A percentile compares a stretch with the other conserved stretches of the same genome.
These are phyloP conservation scores for Cantharis nigra DNA, from an alignment of 2,888 invertebrate genomes.

Conservation along the genomic window DNA sequence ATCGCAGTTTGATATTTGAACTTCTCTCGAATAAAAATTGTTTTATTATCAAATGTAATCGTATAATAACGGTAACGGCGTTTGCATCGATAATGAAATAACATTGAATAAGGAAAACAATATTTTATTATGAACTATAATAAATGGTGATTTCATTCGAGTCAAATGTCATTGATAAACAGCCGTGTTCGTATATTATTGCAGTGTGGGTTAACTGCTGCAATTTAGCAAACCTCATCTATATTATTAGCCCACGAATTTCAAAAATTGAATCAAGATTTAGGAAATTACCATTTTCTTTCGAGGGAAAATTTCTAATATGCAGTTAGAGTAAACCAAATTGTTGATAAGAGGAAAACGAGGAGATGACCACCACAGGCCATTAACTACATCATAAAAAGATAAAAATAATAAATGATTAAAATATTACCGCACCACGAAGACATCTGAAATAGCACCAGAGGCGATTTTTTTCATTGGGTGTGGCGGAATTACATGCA, in stretches of 20 bases:
- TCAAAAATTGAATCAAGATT: neutral
- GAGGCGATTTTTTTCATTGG: too few species aligned
- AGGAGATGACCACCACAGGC: too few species aligned
- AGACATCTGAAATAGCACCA: too few species aligned
- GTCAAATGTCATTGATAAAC: neutral
- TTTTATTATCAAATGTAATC: neutral
- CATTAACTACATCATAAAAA: too few species aligned
- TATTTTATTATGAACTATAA: neutral
- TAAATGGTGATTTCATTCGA: neutral
- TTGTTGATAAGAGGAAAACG: too few species aligned
- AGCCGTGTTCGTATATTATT: neutral
- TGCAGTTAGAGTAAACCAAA: too few species aligned
- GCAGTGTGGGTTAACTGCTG: neutral
- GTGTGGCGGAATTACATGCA: too few species aligned
- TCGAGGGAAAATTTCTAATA: too few species aligned
- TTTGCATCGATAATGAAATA: neutral
- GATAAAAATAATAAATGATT: too few species aligned
- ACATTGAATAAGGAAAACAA: neutral
- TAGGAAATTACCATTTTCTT: too few species aligned
- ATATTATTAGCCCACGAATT: neutral
- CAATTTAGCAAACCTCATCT: neutral
- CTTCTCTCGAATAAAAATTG: neutral
- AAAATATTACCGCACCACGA: too few species aligned
- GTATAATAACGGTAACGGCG: neutral
- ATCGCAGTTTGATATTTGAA: neutral